Base-by-base conservation (phyloP, 2,113 vertebrate species). In the Dicrurus megarhynchus region DNA sequence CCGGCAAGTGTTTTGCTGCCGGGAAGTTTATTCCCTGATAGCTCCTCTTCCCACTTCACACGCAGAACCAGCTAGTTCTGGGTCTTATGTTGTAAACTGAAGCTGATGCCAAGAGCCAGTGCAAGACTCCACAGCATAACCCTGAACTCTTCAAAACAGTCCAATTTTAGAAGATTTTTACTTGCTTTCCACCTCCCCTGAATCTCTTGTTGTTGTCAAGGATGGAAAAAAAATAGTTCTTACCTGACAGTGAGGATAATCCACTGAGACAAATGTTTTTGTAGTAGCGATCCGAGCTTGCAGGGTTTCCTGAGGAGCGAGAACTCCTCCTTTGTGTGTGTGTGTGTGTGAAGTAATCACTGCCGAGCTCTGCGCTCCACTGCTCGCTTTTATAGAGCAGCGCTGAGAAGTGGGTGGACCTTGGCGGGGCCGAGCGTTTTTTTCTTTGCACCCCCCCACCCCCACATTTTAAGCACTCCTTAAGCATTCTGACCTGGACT, bases 341-440 rank as follows among this genome's bases (percentile, higher is more conserved):
- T 98, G 98, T 97, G 97, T 98, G 98, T 97, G 98, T 98, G 96
- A 97, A 98, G 97, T 90, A 98, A 98, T 98, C 97, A 96, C 97
- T 98, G 98, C 87, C 70, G 96, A 94, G 97, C 93, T 95, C 97
- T 68, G 84, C 95, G 94, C 97, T 97, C 89, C 97, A 89, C 94
- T 59, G 71, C 90, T 86, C 65, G 95, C 97, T 97, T 98, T 99
- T 99, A 99, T 98, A 98, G 84, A 71, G 65, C 69, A 30, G 92
- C 82, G 39, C 82, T 87, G 96, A 86, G 98, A 98, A 98, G 98
- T 98, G 98, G 97, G 95, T 85, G 96, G 96, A 87, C 75, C 76
- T 88, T 74, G 74, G 86, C 87, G 84, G 76, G 94, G 86, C 85
- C 21, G 24, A 57, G 59, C 87, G 55, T 85, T 65, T 84, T 71